phyloP scores from a whole-genome alignment of 1,140 invertebrate species.

The Tetramorium parvispinum region DNA sequence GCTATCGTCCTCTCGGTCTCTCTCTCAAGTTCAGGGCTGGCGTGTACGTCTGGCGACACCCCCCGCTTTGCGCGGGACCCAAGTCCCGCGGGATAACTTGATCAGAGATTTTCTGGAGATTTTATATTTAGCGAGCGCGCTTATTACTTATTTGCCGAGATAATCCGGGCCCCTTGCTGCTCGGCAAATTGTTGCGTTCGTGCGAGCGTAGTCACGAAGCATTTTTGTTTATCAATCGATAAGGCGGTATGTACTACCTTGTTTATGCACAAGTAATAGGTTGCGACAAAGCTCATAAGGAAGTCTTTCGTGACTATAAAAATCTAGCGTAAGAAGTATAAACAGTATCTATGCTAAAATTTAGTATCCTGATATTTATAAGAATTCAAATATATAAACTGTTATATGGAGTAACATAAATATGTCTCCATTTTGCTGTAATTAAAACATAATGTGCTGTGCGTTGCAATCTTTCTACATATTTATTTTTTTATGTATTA shows the following conservation, averaged over 20 bases:
- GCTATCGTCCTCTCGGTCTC: slow-evolving; percentile 37
- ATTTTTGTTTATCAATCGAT: slow-evolving; percentile 52
- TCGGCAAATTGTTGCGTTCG: slow-evolving; percentile 32
- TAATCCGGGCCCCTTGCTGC: neutral
- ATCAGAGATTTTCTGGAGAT: slow-evolving; percentile 37
- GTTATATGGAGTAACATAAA: neutral
- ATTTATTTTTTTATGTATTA: neutral
- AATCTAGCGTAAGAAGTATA: neutral
- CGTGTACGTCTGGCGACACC: slow-evolving; percentile 29
- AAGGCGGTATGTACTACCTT: slow-evolving; percentile 6
- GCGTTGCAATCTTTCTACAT: neutral
- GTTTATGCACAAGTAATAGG: slow-evolving; percentile 24
- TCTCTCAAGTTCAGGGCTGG: slow-evolving; percentile 54
- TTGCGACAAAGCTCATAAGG: neutral
- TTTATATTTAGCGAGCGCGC: neutral
- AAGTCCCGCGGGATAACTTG: slow-evolving; percentile 44
- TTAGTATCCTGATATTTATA: neutral
- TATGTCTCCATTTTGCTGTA: neutral
- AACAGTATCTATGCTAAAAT: neutral
- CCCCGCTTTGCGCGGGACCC: slow-evolving; percentile 20
- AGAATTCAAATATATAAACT: neutral
- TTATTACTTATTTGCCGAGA: neutral
- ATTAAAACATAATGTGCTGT: neutral
- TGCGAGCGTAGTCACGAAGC: slow-evolving; percentile 41
- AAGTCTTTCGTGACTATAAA: slow-evolving; percentile 4